Conservation (phyloP, 2,797 vertebrate genomes). For the Macrochelys suwanniensis region DNA sequence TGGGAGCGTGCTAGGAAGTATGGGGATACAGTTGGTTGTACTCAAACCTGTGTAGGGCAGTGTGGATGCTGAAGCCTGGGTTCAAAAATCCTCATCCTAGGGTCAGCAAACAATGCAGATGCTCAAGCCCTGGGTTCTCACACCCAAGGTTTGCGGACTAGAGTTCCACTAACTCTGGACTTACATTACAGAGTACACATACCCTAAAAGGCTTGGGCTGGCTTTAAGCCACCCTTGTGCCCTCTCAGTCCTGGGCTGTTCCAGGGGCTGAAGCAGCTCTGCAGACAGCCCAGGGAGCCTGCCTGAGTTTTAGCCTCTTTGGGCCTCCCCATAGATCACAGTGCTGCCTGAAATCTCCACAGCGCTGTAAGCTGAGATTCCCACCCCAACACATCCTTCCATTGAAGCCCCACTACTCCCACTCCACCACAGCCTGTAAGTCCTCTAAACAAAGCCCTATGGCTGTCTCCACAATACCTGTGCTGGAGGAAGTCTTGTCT, state of each 20-base stretch:
- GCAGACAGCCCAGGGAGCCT: accelerated
- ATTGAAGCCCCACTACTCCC: background rate
- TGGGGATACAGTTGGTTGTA: no score
- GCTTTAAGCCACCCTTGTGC: background rate
- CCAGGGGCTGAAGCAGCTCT: background rate
- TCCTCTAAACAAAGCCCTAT: background rate
- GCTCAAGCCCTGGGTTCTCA: no score
- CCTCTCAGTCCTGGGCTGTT: background rate
- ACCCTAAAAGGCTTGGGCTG: background rate
- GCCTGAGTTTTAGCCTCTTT: accelerated
- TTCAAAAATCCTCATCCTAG: no score
- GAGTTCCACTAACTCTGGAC: no score
- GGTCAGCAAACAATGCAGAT: no score
- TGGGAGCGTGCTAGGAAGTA: no score
- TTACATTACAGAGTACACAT: no score
- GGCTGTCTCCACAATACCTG: background rate
- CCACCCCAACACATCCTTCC: background rate
- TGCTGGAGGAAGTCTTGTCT: background rate
- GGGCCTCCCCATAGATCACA: accelerated
- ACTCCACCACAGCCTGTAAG: background rate
- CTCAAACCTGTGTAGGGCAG: no score
- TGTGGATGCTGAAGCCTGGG: no score
- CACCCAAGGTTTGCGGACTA: no score
- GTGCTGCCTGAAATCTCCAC: background rate
- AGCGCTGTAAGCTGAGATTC: accelerated